These are phyloP conservation scores for Tillus elongatus DNA, from an alignment of 2,888 invertebrate genomes.

Conservation along the genomic window DNA sequence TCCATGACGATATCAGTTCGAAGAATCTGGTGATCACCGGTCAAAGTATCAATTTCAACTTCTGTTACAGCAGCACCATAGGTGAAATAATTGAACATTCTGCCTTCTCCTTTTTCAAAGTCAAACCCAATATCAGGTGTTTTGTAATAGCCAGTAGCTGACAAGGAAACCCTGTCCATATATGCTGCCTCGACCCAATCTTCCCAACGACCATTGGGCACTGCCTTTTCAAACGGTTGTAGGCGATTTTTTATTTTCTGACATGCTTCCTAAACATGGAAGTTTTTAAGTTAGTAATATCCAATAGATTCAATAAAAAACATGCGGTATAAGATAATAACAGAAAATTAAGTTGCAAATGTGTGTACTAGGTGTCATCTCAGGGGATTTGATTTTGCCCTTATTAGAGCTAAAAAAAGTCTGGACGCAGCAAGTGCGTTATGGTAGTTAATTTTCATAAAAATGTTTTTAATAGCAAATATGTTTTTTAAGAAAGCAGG, in stretches of 20 bases:
- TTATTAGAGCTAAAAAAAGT: too few relatives aligned
- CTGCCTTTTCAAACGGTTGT: slow-evolving; percentile 60
- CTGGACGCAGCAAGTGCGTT: too few relatives aligned
- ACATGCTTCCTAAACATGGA: slow-evolving; percentile 69
- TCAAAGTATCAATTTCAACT: slow-evolving; percentile 89
- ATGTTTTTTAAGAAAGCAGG: too few relatives aligned
- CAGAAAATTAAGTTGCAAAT: too few relatives aligned
- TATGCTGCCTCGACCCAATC: slow-evolving; percentile 74
- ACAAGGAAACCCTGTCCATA: slow-evolving; percentile 65
- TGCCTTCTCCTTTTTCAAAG: slow-evolving; percentile 60
- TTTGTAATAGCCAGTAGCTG: slow-evolving; percentile 74
- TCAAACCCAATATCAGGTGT: slow-evolving; percentile 67
- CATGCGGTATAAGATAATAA: too few relatives aligned
- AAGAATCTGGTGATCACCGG: slow-evolving; percentile 84
- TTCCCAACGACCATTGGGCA: slow-evolving; percentile 76
- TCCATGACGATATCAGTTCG: slow-evolving; percentile 95
- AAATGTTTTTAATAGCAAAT: too few relatives aligned
- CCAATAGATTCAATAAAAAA: too few relatives aligned
- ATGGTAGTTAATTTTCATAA: too few relatives aligned
- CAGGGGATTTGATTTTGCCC: too few relatives aligned
- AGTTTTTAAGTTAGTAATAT: too few relatives aligned
- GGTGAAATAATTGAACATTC: slow-evolving; percentile 74
- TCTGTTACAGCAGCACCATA: slow-evolving; percentile 79
- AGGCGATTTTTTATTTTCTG: slow-evolving; percentile 62
- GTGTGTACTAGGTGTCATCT: too few relatives aligned